These are phyloP conservation scores for Pseudochromis fuscus DNA, from an alignment of 2,797 vertebrate species.

Conservation along the genomic window DNA sequence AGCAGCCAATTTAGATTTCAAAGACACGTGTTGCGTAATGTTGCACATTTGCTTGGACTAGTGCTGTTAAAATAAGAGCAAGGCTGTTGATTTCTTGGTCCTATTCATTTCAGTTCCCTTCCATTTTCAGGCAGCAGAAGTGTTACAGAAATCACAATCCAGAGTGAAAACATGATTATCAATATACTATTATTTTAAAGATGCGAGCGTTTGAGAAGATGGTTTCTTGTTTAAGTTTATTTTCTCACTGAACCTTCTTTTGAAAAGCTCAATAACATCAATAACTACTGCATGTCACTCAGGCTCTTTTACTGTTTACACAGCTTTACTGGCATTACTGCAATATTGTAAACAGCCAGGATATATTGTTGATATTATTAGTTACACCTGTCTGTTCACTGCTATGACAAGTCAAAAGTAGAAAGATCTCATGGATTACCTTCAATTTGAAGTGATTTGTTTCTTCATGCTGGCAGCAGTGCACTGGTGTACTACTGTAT, in stretches of 20 bases:
- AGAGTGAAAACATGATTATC: background rate
- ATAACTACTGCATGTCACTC: background rate
- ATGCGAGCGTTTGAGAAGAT: slow-evolving; percentile 4
- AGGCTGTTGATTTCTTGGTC: background rate
- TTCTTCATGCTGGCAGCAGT: background rate
- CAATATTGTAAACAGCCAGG: background rate
- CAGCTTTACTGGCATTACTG: background rate
- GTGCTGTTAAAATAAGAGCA: background rate
- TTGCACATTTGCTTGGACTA: slow-evolving; percentile 5
- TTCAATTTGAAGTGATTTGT: background rate
- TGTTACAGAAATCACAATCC: background rate
- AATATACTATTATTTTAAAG: slow-evolving; percentile 12
- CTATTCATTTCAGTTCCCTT: slow-evolving; percentile 8
- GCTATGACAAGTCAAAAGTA: slow-evolving; percentile 5
- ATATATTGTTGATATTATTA: slow-evolving; percentile 14
- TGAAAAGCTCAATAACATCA: slow-evolving; percentile 2
- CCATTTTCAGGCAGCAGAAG: background rate
- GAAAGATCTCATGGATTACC: slow-evolving; percentile 4
- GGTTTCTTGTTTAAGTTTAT: background rate
- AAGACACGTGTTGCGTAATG: background rate
- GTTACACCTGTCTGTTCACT: background rate
- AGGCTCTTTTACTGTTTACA: background rate
- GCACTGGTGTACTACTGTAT: background rate
- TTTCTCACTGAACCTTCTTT: background rate
- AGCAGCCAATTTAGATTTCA: background rate